Base-by-base conservation (phyloP, 2,888 invertebrate genomes). In the Vandiemenella viatica region DNA sequence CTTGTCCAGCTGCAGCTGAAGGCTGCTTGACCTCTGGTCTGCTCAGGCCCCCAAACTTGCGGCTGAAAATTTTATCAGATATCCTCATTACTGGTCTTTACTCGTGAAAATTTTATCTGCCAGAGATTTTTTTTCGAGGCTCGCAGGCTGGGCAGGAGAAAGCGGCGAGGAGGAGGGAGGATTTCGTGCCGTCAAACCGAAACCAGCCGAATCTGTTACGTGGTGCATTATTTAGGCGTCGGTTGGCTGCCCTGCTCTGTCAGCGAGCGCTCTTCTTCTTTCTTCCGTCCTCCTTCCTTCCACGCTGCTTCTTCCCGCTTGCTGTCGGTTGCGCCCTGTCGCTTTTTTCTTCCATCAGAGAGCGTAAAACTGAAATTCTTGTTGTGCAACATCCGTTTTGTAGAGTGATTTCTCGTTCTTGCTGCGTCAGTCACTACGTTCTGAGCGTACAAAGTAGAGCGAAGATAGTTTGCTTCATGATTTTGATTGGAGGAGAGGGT, bases 61-160 rank as follows among this genome's bases (percentile, higher is more conserved):
- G 23, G 55, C 56, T 63, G 62, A 61, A 63, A 62, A 54, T 62
- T 63, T 63, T 61, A 64, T 62, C 59, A 62, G 62, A 63, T 63
- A 59, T 62, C 58, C 63, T 64, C 63, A 63, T 64, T 64, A 64
- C 62, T 57, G 63, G 63, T 61, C 63, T 62, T 61, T 59, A 59
- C 57, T 54, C 53, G 48, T 64, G 60, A 61, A 63, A 62, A 52
- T 61, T 63, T 63, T 54, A 64, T 62, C 62, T 61, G 47, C 51
- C 52, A 50, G 52, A 54, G 55, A 55, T 53, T 55, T 55, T 50
- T 45, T 45, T 32, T 32, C 45, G 26, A 15, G 16, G n/a, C n/a
- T n/a, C 32, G 13, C 13, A 32, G 13, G 13, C 32, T n/a, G 13
- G 13, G 32, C 32, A 1, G 43, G 41, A n/a, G n/a, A n/a, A n/a